These are phyloP conservation scores for Cassiopea xamachana DNA, from an alignment of 30 jellyfish, hydroid and myxozoan species.

Conservation along the genomic window DNA sequence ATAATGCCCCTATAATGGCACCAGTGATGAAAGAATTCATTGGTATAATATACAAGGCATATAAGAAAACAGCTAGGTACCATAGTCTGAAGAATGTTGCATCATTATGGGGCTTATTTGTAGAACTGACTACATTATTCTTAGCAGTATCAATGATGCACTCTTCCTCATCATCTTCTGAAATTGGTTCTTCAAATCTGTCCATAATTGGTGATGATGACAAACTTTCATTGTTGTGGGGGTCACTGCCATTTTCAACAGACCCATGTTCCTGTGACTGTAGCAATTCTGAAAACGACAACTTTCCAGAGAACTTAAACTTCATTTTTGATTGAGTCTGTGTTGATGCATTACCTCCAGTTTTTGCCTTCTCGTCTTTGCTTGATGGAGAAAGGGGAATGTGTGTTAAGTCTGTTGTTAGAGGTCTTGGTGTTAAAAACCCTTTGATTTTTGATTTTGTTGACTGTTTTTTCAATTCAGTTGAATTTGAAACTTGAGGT, in stretches of 20 bases:
- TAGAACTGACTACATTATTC: background rate
- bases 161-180: constrained; percentile 49
- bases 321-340: constrained; percentile 60
- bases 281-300: constrained; percentile 85
- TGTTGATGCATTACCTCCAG: constrained; percentile 17
- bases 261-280: constrained; percentile 78
- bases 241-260: constrained; percentile 30
- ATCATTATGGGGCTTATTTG: background rate
- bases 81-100: constrained; percentile 51
- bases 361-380: constrained; percentile 29
- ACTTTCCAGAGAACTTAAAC: constrained; percentile 61
- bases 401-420: constrained; percentile 81
- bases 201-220: constrained; percentile 54
- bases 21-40: constrained; percentile 53
- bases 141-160: constrained; percentile 10
- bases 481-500: constrained; percentile 8
- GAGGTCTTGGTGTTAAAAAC: constrained; percentile 56
- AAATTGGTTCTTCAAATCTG: constrained; percentile 52
- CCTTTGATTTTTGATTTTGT: constrained; percentile 67
- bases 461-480: constrained; percentile 32
- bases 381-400: constrained; percentile 54
- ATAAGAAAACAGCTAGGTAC: constrained; percentile 54
- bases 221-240: constrained; percentile 21
- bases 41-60: constrained; percentile 50
- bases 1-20: constrained; percentile 64